Evolutionary conservation across 2,113 vertebrate species (phyloP).

Genomic region (Scalopus aquaticus): DNA sequence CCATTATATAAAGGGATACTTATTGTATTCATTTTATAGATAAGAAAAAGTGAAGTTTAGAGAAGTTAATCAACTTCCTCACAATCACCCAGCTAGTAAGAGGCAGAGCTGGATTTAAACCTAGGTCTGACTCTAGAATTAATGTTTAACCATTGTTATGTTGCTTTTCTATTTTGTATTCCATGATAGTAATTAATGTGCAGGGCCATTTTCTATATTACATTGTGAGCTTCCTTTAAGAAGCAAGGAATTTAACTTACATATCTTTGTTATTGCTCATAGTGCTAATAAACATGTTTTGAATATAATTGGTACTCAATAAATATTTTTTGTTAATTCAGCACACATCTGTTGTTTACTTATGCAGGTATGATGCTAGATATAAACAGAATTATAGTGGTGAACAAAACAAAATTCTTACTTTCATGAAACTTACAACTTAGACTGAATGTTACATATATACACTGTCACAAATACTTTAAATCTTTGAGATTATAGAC

Average conservation of each 20-base stretch:
- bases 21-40: background rate
- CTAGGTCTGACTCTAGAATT: background rate
- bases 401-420: background rate
- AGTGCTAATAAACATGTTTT: background rate
- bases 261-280: background rate
- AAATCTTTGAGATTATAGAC: background rate
- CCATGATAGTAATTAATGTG: background rate
- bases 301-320: background rate
- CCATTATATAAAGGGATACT: background rate
- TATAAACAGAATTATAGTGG: background rate
- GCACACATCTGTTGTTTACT: background rate
- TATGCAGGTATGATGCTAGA: background rate
- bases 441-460: background rate
- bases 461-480: background rate
- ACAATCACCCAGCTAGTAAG: background rate
- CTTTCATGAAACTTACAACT: background rate
- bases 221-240: background rate
- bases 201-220: background rate
- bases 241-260: background rate
- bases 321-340: slow-evolving; percentile 19
- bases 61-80: background rate
- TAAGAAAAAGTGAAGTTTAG: background rate
- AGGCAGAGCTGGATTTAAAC: background rate
- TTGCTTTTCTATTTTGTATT: background rate
- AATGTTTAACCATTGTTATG: background rate